phyloP scores from a whole-genome alignment of 2,888 invertebrate genomes.

The Drosophila hamatofila region DNA sequence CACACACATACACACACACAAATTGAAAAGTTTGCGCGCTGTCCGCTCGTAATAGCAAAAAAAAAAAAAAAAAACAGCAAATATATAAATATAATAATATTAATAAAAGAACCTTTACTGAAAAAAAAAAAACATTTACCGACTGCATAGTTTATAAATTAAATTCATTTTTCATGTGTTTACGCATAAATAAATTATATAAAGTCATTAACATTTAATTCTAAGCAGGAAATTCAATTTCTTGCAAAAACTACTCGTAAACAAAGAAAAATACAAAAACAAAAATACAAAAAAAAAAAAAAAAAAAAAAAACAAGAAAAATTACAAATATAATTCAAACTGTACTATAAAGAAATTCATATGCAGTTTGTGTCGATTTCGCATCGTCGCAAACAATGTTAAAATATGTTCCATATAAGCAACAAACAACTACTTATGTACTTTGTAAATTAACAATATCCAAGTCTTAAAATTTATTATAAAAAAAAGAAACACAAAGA shows the following conservation, averaged over 20 bases:
- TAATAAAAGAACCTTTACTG: conserved; percentile 13
- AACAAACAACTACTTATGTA: conserved; percentile 47
- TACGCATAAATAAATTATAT: conserved; percentile 42
- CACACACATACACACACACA: conserved; percentile 11
- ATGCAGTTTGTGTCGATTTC: conserved; percentile 26
- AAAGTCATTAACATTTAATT: conserved; percentile 56
- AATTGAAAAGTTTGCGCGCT: conserved; percentile 31
- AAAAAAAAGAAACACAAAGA: conserved; percentile 3
- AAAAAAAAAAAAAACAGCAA: neutral
- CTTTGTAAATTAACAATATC: conserved; percentile 64
- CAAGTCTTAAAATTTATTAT: conserved; percentile 56
- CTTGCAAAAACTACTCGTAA: conserved; percentile 64
- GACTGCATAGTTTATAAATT: conserved; percentile 53
- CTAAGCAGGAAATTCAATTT: conserved; percentile 71
- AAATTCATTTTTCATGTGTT: conserved; percentile 21
- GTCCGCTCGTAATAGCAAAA: conserved; percentile 27
- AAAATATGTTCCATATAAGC: conserved; percentile 48
- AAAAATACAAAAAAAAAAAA: conserved; percentile 3
- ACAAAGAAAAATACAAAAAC: conserved; percentile 14
- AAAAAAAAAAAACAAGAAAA: neutral
- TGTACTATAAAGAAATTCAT: conserved; percentile 32
- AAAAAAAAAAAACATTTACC: conserved; percentile 29
- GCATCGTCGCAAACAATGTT: conserved; percentile 29
- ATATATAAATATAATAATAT: conserved; percentile 2
- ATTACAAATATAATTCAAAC: conserved; percentile 11